Percentiles rank a stretch among this genome's conserved stretches.
phyloP scores from a whole-genome alignment of 2,888 invertebrate species.

The Allophyes oxyacanthae region DNA sequence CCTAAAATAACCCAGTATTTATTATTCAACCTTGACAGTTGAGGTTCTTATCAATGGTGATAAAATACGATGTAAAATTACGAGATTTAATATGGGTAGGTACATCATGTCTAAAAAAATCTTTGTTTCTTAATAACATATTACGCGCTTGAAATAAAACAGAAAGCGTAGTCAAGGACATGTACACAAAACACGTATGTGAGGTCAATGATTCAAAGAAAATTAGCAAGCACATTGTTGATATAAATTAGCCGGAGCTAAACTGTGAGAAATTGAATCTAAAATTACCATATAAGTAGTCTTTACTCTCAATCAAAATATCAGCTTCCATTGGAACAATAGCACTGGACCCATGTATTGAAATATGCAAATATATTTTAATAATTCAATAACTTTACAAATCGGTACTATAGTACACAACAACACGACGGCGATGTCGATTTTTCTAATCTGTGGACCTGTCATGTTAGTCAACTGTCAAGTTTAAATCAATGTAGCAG shows the following conservation, averaged over 20 bases:
- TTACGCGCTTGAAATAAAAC: constrained; percentile 44
- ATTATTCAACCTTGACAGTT: constrained; percentile 14
- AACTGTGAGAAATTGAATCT: constrained; percentile 32
- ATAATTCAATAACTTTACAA: constrained; percentile 31
- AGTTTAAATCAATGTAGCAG: constrained; percentile 8
- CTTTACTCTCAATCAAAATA: constrained; percentile 76
- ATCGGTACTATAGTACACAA: too few species aligned
- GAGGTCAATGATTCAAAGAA: constrained; percentile 63
- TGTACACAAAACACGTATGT: constrained; percentile 57
- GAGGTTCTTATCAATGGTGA: constrained; percentile 31
- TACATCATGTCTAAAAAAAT: constrained; percentile 10
- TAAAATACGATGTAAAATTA: constrained; percentile 20
- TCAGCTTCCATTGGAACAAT: constrained; percentile 83
- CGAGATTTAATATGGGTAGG: constrained; percentile 3
- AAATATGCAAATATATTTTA: constrained; percentile 21
- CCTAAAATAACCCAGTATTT: constrained; percentile 65
- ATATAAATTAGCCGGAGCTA: constrained; percentile 62
- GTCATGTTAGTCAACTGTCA: too few species aligned
- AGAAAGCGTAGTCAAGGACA: constrained; percentile 73
- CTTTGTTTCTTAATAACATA: constrained; percentile 25
- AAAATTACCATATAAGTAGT: constrained; percentile 79
- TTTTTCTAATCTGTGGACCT: constrained; percentile 42
- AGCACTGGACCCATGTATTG: constrained; percentile 38
- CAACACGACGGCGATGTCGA: constrained; percentile 48
- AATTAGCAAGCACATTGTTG: constrained; percentile 66